These are phyloP conservation scores for Papilio glaucus DNA, from an alignment of 1,140 invertebrate species.

Conservation along the genomic window DNA sequence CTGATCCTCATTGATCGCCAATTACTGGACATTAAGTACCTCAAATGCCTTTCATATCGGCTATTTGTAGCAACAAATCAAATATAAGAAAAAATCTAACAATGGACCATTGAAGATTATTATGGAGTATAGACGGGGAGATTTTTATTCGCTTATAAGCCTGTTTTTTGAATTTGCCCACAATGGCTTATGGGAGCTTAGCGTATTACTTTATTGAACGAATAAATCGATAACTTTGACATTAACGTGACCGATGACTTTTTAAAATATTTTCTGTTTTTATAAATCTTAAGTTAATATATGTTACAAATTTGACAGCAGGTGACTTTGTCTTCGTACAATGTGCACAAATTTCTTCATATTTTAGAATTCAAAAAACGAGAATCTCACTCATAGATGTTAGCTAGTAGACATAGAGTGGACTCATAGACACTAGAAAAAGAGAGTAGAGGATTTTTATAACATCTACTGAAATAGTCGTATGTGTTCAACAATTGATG, in stretches of 20 bases:
- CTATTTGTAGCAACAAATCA: constrained; percentile 82
- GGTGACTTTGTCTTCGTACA: too few relatives aligned
- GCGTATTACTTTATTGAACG: constrained; percentile 49
- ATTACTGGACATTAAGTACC: constrained; percentile 84
- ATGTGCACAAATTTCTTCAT: too few relatives aligned
- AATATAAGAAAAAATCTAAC: constrained; percentile 71
- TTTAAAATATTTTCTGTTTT: background rate
- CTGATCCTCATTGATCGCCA: constrained; percentile 83
- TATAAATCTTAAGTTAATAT: too few relatives aligned
- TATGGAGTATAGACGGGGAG: constrained; percentile 65
- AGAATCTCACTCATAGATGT: too few relatives aligned
- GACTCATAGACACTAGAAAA: too few relatives aligned
- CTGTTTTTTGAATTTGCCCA: constrained; percentile 63
- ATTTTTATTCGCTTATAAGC: constrained; percentile 74
- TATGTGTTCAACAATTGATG: too few relatives aligned
- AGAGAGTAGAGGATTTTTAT: too few relatives aligned
- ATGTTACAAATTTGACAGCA: too few relatives aligned
- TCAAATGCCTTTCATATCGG: constrained; percentile 78
- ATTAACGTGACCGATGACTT: constrained; percentile 39
- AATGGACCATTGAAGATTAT: constrained; percentile 74
- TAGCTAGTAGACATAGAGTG: too few relatives aligned
- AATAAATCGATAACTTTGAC: constrained; percentile 47
- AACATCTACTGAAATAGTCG: too few relatives aligned
- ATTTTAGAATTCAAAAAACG: too few relatives aligned
- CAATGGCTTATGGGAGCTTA: constrained; percentile 66